Conservation (phyloP, 2,797 vertebrate species). For the Sparidentex hasta region DNA sequence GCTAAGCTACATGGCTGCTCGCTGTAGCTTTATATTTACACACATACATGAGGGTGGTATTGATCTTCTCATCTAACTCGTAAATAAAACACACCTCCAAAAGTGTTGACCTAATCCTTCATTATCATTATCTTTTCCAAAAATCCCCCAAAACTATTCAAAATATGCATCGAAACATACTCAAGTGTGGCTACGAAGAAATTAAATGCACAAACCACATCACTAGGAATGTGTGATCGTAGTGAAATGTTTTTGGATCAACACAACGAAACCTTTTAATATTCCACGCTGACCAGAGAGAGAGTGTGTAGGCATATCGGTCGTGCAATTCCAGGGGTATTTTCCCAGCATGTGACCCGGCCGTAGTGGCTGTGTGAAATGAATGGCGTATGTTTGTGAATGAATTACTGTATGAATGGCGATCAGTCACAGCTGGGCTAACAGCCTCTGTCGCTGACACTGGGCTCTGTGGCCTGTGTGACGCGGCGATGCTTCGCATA, state of each 20-base stretch:
- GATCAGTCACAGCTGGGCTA: slow-evolving; percentile 50
- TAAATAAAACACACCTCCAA: background rate
- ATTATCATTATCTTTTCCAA: background rate
- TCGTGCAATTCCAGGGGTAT: slow-evolving; percentile 20
- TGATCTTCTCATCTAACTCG: background rate
- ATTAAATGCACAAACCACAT: background rate
- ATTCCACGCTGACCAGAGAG: background rate
- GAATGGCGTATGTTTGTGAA: slow-evolving; percentile 70
- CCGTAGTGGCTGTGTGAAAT: slow-evolving; percentile 33
- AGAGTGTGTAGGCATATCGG: slow-evolving; percentile 2
- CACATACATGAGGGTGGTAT: background rate
- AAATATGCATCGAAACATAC: background rate
- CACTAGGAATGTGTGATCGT: background rate
- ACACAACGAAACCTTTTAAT: slow-evolving; percentile 13
- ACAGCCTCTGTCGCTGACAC: slow-evolving; percentile 58
- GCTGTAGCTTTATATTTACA: background rate
- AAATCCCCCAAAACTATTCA: background rate
- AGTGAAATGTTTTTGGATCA: slow-evolving; percentile 4
- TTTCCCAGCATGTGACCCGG: slow-evolving; percentile 55
- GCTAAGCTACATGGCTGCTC: background rate
- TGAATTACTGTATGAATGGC: slow-evolving; percentile 72
- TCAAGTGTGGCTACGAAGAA: background rate
- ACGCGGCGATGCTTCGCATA: slow-evolving; percentile 61
- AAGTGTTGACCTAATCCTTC: background rate
- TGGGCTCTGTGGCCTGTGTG: slow-evolving; percentile 58